Conservation (phyloP, 1,140 invertebrate genomes). For the Pararge aegeria region DNA sequence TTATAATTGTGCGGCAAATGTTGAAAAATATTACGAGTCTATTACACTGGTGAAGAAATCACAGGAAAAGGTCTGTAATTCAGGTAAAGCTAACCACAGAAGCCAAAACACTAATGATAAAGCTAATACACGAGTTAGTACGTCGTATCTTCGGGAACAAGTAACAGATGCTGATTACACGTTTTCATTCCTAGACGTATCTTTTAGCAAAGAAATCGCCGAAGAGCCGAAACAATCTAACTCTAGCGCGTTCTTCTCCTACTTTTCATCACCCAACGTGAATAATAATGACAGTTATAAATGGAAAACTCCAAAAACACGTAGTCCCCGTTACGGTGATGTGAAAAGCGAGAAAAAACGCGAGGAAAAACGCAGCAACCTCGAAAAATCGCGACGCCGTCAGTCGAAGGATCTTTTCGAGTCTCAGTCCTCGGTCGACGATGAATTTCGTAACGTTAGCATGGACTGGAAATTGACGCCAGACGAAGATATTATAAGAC, state of each 20-base stretch:
- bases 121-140: constrained; percentile 42
- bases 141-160: constrained; percentile 59
- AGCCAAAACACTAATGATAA: constrained; percentile 22
- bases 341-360: constrained; percentile 26
- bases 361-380: constrained; percentile 33
- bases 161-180: constrained; percentile 59
- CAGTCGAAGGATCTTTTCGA: constrained; percentile 67
- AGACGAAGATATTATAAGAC: constrained; percentile 55
- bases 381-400: constrained; percentile 30
- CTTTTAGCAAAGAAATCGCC: constrained; percentile 33
- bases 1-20: constrained; percentile 61
- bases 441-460: constrained; percentile 17
- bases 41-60: constrained; percentile 51
- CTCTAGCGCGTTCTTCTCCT: constrained; percentile 66
- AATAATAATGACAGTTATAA: constrained; percentile 34
- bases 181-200: constrained; percentile 57
- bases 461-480: constrained; percentile 59
- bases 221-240: constrained; percentile 47
- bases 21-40: constrained; percentile 64
- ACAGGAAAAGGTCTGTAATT: constrained; percentile 40
- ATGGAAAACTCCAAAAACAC: constrained; percentile 47
- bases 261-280: constrained; percentile 54
- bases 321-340: constrained; percentile 24
- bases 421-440: constrained; percentile 62
- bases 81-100: background rate